Base-by-base conservation (phyloP, 2,797 vertebrate species). In the Rhinogobio ventralis region DNA sequence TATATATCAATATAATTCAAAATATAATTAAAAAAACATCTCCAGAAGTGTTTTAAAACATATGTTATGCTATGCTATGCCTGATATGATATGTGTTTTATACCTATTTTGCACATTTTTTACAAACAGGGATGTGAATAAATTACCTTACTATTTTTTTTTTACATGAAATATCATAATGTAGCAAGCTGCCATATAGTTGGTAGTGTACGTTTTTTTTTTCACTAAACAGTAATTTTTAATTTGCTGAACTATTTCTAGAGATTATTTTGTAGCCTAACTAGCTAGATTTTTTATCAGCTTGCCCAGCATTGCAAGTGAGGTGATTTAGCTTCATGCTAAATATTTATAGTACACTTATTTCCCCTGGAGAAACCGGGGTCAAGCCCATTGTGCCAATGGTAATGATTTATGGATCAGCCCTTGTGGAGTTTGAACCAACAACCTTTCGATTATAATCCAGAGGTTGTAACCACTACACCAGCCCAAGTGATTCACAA, bases 241-340 rank as follows among this genome's bases (percentile, higher is more conserved):
- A 28, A 28, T 28, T 28, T 28, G 25, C 60, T 15, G 25, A 64
- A 3, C 0, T 64, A 30, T 30, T 51, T 14, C 19, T 23, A 46
- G n/a, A 33, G 17, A 36, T 19, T 55, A 13, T 11, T 14, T 30
- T 53, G 25, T 74, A 53, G 28, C 6, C 14, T 36, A 36, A 30
- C 28, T 74, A 23, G 10, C 17, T 13, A 33, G 9, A n/a, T 36
- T 49, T 45, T 71, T 23, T 0, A 74, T 33, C 23, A 14, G 49
- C 72, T 36, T 23, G 28, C 19, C 11, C 4, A 4, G 0, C 55
- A 60, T 19, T 53, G 5, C 49, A 36, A 75, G 55, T 55, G 11
- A 75, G 73, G 73, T 36, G 30, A 55, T 75, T 72, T 15, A 36
- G 30, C 73, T 75, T 75, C 14, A 76, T 57, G 51, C 51, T 14